These are phyloP conservation scores for Strigamia crassipes DNA, from an alignment of 2,888 invertebrate species.

Conservation along the genomic window DNA sequence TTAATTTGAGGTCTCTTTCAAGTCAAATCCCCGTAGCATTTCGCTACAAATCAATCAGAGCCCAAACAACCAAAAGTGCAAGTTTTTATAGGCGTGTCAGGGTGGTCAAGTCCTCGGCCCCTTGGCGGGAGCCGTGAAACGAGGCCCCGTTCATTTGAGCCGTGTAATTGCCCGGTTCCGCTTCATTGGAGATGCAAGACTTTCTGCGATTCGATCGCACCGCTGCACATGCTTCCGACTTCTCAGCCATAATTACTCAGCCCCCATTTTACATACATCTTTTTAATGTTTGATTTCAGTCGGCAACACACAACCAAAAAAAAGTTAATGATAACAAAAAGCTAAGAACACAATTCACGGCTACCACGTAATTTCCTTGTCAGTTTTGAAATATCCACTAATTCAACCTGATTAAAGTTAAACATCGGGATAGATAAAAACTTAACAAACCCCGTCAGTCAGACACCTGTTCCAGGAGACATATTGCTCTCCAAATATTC, in stretches of 20 bases:
- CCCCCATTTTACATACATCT: not conserved
- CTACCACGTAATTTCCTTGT: not conserved
- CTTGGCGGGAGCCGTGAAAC: not conserved
- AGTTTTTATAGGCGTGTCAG: conserved; percentile 3
- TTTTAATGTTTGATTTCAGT: not conserved
- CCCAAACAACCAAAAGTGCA: not conserved
- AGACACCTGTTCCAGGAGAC: not conserved
- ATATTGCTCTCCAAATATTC: not conserved
- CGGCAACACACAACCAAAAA: not conserved
- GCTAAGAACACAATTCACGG: not conserved
- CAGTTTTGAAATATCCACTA: not conserved
- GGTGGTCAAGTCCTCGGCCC: not conserved
- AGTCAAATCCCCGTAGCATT: not conserved
- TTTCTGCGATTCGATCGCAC: not conserved
- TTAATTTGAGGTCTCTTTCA: not conserved
- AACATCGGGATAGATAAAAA: not conserved
- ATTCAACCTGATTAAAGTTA: not conserved
- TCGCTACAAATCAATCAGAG: not conserved
- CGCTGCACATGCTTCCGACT: not conserved
- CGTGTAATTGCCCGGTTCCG: conserved; percentile 10
- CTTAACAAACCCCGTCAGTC: not conserved
- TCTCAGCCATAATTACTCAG: not conserved
- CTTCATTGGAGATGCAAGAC: not conserved
- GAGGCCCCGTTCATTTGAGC: not conserved
- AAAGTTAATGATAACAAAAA: not conserved